These are phyloP conservation scores for Tricholauxania praeusta DNA, from an alignment of 2,888 invertebrate species.

Conservation along the genomic window DNA sequence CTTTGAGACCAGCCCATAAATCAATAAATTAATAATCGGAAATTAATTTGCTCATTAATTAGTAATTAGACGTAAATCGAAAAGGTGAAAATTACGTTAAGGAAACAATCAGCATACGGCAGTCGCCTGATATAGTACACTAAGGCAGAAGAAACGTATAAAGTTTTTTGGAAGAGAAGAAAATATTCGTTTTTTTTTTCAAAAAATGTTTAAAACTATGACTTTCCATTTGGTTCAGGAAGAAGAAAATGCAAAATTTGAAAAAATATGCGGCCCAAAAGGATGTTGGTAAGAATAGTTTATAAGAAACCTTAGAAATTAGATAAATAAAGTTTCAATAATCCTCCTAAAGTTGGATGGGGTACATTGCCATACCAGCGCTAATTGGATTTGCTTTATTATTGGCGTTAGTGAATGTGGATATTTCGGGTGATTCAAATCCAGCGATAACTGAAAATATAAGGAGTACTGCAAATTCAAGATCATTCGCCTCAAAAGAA, in stretches of 20 bases:
- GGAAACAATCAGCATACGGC: not conserved
- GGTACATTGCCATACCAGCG: slow-evolving; percentile 51
- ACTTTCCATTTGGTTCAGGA: slow-evolving; percentile 55
- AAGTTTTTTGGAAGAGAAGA: too few species aligned
- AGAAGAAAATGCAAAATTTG: slow-evolving; percentile 45
- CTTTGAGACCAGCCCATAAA: not conserved
- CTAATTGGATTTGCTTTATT: slow-evolving; percentile 52
- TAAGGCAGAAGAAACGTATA: not conserved
- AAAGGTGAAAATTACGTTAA: not conserved
- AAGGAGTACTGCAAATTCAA: too few species aligned
- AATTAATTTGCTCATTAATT: slow-evolving; percentile 44
- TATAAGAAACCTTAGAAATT: not conserved
- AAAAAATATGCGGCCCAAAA: slow-evolving; percentile 53
- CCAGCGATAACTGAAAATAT: too few species aligned
- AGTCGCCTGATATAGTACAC: slow-evolving; percentile 13
- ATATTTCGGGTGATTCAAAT: slow-evolving; percentile 46
- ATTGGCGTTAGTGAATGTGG: slow-evolving; percentile 57
- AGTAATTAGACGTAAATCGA: slow-evolving; percentile 20
- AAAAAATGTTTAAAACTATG: slow-evolving; percentile 54
- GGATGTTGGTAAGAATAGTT: slow-evolving; percentile 44
- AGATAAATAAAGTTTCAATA: too few species aligned
- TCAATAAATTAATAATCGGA: slow-evolving; percentile 35
- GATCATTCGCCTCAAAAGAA: not conserved
- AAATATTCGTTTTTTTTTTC: not conserved
- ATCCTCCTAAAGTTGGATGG: slow-evolving; percentile 52